phyloP scores from a whole-genome alignment of 2,113 vertebrate genomes.

The Tympanuchus pallidicinctus region DNA sequence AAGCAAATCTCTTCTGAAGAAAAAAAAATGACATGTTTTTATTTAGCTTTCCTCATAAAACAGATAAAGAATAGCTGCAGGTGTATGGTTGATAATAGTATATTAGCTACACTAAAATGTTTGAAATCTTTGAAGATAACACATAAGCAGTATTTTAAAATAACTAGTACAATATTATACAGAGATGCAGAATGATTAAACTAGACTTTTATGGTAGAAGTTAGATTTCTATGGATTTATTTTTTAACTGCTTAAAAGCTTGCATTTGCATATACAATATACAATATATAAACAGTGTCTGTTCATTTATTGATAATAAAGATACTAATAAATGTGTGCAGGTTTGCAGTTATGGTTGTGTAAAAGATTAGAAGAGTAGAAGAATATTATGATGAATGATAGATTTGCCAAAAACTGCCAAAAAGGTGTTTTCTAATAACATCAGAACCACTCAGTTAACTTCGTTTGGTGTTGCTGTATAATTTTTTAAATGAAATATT shows the following conservation, averaged over 20 bases:
- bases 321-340: background rate
- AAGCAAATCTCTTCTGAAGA: background rate
- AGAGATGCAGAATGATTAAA: conserved; percentile 34
- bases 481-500: background rate
- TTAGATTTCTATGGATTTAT: conserved; percentile 31
- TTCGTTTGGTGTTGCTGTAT: background rate
- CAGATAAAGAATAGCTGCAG: conserved; percentile 22
- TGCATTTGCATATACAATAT: conserved; percentile 12
- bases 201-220: background rate
- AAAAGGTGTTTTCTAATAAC: background rate
- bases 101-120: background rate
- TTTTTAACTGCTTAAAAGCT: conserved; percentile 35
- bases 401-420: background rate
- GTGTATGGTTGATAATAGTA: background rate
- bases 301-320: conserved; percentile 26
- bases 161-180: background rate
- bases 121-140: background rate
- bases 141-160: conserved; percentile 32
- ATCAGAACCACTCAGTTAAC: background rate
- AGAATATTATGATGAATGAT: background rate
- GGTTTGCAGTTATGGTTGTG: background rate
- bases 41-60: conserved; percentile 8
- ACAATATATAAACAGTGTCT: conserved; percentile 5
- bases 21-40: background rate
- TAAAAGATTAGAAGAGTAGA: background rate